Evolutionary conservation across 1,140 invertebrate species (phyloP), one percentile per base, ranked within the genome.

Genomic region (Pomacea maculata): DNA sequence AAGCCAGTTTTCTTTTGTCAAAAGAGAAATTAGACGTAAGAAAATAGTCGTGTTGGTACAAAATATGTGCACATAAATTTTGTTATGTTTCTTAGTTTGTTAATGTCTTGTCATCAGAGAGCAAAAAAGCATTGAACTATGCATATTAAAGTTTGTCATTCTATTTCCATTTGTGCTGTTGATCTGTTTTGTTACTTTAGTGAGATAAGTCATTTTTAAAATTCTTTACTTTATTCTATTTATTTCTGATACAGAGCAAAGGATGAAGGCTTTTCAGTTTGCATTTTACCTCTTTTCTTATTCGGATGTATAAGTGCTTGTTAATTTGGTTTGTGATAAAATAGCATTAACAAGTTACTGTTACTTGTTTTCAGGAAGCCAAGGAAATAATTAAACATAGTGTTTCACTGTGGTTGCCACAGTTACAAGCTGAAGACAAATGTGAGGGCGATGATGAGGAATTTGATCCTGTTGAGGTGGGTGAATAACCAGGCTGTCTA

Each of bases 381-480:
- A 86, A 85, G 83, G 85, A 83, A 78, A 79, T 79, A 21, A 87
- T 91, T 63, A 80, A 90, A 54, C 88, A 90, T 81, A 89, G 90
- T 84, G 84, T 91, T 52, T 90, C 89, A 11, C 78, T 92, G 55
- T 92, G 91, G 91, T 85, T 90, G 83, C 87, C 88, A 17, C 85
- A 86, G 67, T 78, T 85, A 71, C 83, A 88, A 80, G 82, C 83
- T 45, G 64, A 82, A 15, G 84, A 86, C 65, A 80, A 84, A 77
- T 85, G 75, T 63, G 79, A 85, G 68, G 75, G 83, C 19, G 72
- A 82, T 65, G 86, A 86, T 55, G 86, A 86, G 52, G 77, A 86
- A 11, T 83, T 84, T 84, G 86, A 90, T 79, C 88, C 88, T 61
- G 84, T 88, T 57, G 85, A 90, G 82, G 88, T 88, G 75, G 80